phyloP scores from a whole-genome alignment of 2,113 vertebrate genomes.

The Galbula dea region DNA sequence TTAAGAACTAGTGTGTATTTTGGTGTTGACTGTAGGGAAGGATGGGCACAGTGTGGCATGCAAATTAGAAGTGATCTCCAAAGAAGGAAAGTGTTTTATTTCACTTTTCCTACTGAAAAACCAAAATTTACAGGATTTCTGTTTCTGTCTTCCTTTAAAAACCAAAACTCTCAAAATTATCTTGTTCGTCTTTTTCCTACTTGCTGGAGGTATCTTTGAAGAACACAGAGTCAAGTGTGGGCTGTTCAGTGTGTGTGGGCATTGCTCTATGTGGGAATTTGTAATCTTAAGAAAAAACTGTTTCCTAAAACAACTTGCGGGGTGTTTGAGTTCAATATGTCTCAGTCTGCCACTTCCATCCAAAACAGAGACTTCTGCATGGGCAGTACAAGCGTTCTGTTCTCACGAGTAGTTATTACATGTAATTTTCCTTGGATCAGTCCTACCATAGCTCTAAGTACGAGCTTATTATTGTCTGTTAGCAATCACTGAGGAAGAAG shows the following conservation, averaged over 20 bases:
- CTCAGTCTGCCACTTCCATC: neutral
- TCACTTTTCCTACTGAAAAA: neutral
- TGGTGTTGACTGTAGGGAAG: neutral
- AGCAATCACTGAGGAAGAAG: neutral
- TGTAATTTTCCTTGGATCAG: neutral
- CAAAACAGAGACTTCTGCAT: neutral
- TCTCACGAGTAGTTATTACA: neutral
- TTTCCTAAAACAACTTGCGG: neutral
- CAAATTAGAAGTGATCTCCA: neutral
- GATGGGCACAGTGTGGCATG: accelerated
- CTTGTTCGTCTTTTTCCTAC: neutral
- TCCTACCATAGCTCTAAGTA: neutral
- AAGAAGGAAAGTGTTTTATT: neutral
- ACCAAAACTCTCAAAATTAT: neutral
- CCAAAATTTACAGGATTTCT: neutral
- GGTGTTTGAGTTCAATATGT: neutral
- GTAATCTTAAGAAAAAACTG: neutral
- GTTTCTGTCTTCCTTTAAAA: neutral
- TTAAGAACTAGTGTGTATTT: neutral
- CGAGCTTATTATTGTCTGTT: neutral
- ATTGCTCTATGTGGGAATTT: neutral
- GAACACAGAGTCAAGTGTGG: neutral
- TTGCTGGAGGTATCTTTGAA: neutral
- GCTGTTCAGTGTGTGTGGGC: neutral
- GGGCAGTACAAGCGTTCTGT: neutral